These are phyloP conservation scores for Teleopsis dalmanni DNA, from an alignment of 1,140 invertebrate species.

Conservation along the genomic window DNA sequence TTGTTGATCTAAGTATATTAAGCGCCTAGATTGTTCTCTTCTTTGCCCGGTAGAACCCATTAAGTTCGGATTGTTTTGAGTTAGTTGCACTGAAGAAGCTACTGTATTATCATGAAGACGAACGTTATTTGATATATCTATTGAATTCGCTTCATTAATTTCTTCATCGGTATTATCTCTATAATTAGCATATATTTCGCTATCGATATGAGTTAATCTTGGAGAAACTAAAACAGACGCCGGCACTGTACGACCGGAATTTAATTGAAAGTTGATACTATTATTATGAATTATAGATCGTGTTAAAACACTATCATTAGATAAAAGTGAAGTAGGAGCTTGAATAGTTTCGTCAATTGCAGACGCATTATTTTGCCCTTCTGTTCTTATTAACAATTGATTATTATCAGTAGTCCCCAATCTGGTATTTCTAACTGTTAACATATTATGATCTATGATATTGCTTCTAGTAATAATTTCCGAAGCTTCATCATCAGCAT, in stretches of 20 bases:
- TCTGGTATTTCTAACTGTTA: too few species aligned
- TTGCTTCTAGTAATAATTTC: constrained; percentile 4
- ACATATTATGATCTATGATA: too few species aligned
- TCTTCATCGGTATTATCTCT: neutral
- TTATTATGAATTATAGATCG: too few species aligned
- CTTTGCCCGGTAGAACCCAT: constrained; percentile 2
- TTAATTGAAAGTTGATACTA: too few species aligned
- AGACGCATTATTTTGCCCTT: too few species aligned
- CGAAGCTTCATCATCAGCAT: constrained; percentile 32
- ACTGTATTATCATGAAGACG: neutral
- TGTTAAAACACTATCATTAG: too few species aligned
- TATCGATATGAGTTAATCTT: neutral
- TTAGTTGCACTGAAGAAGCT: neutral
- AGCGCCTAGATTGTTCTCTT: constrained; percentile 12
- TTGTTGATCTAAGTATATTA: constrained; percentile 35
- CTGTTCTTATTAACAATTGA: too few species aligned
- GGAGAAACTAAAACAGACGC: constrained; percentile 6
- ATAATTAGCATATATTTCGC: neutral
- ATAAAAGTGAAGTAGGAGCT: too few species aligned
- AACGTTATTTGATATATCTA: neutral
- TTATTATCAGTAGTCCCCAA: too few species aligned
- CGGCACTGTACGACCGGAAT: constrained; percentile 3
- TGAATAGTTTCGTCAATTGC: too few species aligned
- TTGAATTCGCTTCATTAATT: neutral
- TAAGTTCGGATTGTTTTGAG: neutral